phyloP scores from a whole-genome alignment of 37 sponge, comb jelly and placozoan species.

The Oopsacas minuta region DNA sequence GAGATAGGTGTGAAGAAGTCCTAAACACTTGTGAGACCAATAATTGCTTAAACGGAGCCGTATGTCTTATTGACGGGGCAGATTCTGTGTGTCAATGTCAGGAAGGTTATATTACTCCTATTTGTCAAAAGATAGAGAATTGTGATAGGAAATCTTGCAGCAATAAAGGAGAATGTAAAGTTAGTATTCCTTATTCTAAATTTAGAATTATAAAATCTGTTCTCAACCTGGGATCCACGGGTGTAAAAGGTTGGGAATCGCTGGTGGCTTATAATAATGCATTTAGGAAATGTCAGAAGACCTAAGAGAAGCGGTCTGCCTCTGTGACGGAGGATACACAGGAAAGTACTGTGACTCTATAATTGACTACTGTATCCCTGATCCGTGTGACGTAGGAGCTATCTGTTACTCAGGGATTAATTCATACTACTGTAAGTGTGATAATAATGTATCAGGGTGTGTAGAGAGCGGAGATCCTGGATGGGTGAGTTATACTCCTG shows the following conservation, averaged over 20 bases:
- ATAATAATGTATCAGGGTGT: not conserved
- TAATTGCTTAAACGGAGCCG: not conserved
- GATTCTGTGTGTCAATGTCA: not conserved
- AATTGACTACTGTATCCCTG: not conserved
- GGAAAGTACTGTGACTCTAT: not conserved
- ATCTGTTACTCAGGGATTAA: not conserved
- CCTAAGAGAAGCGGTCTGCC: not conserved
- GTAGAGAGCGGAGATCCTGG: not conserved
- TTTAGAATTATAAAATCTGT: too few species aligned
- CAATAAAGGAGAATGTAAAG: not conserved
- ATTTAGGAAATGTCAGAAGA: not conserved
- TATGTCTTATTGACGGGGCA: not conserved
- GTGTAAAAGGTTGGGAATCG: not conserved
- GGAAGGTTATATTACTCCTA: not conserved
- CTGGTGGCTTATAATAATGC: too few species aligned
- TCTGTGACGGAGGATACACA: constrained; percentile 14
- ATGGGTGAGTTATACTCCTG: not conserved
- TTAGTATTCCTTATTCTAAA: not conserved
- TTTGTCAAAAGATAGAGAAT: not conserved
- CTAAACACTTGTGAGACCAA: not conserved
- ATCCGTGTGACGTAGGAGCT: constrained; percentile 6
- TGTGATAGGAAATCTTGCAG: not conserved
- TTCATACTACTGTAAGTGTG: constrained; percentile 12
- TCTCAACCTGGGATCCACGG: not conserved
- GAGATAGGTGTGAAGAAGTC: not conserved